Conservation (phyloP, 1,140 invertebrate genomes). For the Odontomachus brunneus region DNA sequence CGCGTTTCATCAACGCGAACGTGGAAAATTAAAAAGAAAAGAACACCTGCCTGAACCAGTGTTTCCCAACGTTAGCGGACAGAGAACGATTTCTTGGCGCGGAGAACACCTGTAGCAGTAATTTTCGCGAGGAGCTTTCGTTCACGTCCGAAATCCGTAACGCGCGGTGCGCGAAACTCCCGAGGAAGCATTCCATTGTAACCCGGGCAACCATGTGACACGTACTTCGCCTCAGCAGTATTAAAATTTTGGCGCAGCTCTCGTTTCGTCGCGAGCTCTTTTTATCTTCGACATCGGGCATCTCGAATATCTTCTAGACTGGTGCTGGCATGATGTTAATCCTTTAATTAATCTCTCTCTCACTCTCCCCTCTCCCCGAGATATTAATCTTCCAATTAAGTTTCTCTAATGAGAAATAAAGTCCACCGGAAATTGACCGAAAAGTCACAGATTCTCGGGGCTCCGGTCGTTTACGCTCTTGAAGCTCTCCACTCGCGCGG, state of each 20-base stretch:
- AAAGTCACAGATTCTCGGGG: neutral
- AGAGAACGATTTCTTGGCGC: too few relatives aligned
- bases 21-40: constrained; percentile 31
- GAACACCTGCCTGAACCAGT: neutral
- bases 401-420: neutral
- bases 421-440: neutral
- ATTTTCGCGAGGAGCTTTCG: too few relatives aligned
- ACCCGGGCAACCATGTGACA: too few relatives aligned
- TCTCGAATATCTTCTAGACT: neutral
- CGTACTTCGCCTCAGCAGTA: neutral
- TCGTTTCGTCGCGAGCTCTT: neutral
- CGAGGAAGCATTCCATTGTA: too few relatives aligned
- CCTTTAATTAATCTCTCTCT: neutral
- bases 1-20: constrained; percentile 49
- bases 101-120: too few relatives aligned
- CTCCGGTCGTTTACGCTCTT: neutral
- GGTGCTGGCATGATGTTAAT: neutral
- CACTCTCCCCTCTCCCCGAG: too few relatives aligned
- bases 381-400: constrained; percentile 16
- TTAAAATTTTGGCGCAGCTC: neutral
- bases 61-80: neutral
- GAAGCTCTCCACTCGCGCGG: neutral
- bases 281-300: neutral
- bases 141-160: too few relatives aligned
- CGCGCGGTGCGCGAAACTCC: too few relatives aligned